Percentiles rank a stretch among this genome's conserved stretches.
phyloP scores from a whole-genome alignment of 35 echinoderm and acorn worm species.

The Anneissia japonica region DNA sequence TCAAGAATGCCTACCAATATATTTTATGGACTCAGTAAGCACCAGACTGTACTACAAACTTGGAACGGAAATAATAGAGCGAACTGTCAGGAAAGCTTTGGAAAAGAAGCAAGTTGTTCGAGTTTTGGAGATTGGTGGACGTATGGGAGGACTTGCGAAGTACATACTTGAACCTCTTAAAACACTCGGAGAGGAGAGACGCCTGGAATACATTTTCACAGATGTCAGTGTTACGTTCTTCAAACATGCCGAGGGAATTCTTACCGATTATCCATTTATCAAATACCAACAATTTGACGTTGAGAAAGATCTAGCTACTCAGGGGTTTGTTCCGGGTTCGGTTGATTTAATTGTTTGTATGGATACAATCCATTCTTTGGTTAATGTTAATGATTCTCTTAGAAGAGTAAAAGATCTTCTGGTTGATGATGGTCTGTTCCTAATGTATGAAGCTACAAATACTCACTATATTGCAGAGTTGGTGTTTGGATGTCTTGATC shows the following conservation, averaged over 20 bases:
- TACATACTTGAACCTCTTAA: constrained; percentile 68
- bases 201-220: constrained; percentile 93
- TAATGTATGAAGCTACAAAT: constrained; percentile 78
- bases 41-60: constrained; percentile 78
- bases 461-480: constrained; percentile 73
- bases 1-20: constrained; percentile 65
- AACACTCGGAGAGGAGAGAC: constrained; percentile 47
- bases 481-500: constrained; percentile 65
- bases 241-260: constrained; percentile 57
- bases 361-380: constrained; percentile 82
- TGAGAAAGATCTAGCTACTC: constrained; percentile 61
- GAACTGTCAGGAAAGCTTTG: constrained; percentile 56
- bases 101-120: constrained; percentile 67
- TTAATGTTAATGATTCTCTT: constrained; percentile 47
- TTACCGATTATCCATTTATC: constrained; percentile 47
- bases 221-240: constrained; percentile 93
- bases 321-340: constrained; percentile 82
- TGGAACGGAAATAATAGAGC: constrained; percentile 53
- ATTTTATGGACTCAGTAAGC: constrained; percentile 82
- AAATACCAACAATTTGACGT: constrained; percentile 93
- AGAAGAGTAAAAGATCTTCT: constrained; percentile 62
- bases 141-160: constrained; percentile 84
- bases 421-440: constrained; percentile 59
- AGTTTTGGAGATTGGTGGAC: constrained; percentile 77
- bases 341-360: constrained; percentile 80